Percentiles rank a stretch among this genome's conserved stretches.
Evolutionary conservation across 2,888 invertebrate species (phyloP).

Genomic region (Andrena chrysosceles): DNA sequence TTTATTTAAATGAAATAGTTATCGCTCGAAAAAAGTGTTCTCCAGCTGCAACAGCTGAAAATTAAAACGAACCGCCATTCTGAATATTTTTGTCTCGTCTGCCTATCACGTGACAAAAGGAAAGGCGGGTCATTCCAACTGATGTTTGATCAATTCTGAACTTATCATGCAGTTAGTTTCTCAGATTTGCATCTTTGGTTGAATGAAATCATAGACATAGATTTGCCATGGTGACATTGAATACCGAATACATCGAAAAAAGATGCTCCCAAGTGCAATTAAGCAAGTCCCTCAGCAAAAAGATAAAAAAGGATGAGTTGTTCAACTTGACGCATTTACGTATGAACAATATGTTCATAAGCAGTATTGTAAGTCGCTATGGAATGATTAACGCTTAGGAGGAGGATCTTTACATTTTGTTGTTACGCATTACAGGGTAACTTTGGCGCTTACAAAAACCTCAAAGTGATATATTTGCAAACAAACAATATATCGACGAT

Average conservation of each 20-base stretch:
- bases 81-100: too few relatives aligned
- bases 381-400: neutral
- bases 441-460: slow-evolving; percentile 83
- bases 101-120: slow-evolving; percentile 19
- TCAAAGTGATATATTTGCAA: slow-evolving; percentile 91
- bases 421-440: slow-evolving; percentile 78
- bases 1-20: too few relatives aligned
- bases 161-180: neutral
- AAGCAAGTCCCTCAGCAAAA: slow-evolving; percentile 76
- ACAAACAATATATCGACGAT: slow-evolving; percentile 92
- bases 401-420: neutral
- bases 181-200: neutral
- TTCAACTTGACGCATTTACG: slow-evolving; percentile 85
- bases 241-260: slow-evolving; percentile 75
- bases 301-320: slow-evolving; percentile 72
- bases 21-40: too few relatives aligned
- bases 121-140: slow-evolving; percentile 28
- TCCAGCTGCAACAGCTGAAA: too few relatives aligned
- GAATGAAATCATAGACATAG: slow-evolving; percentile 16
- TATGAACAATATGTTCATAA: slow-evolving; percentile 87
- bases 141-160: slow-evolving; percentile 63
- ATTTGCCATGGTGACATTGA: slow-evolving; percentile 82
- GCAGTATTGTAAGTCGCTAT: slow-evolving; percentile 86
- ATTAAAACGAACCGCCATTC: too few relatives aligned
- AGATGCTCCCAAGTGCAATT: slow-evolving; percentile 75